Evolutionary conservation across 2,888 invertebrate species (phyloP).

Genomic region (Pammene aurita): DNA sequence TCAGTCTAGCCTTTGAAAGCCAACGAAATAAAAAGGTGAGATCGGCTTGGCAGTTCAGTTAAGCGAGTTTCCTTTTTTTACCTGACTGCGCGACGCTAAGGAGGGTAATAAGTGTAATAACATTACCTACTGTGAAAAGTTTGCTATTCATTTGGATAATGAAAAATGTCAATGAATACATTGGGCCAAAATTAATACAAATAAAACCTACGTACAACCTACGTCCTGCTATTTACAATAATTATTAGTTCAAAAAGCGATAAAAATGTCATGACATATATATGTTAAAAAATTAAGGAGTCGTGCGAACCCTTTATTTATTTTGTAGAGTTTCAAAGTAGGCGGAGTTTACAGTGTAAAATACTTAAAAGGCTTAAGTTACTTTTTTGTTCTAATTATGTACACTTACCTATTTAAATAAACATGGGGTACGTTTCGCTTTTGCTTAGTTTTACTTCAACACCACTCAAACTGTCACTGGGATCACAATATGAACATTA

Average conservation of each 20-base stretch:
- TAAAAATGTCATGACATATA: neutral
- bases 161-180: constrained; percentile 1
- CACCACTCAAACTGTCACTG: constrained; percentile 53
- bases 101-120: no score
- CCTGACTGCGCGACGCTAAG: no score
- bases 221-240: neutral
- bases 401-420: constrained; percentile 29
- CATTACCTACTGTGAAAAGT: constrained; percentile 17
- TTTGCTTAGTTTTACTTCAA: constrained; percentile 45
- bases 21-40: constrained; percentile 35
- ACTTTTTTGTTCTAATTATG: neutral
- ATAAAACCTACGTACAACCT: neutral
- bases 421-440: constrained; percentile 17
- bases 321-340: neutral
- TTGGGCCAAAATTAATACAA: neutral
- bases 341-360: constrained; percentile 10
- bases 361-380: neutral
- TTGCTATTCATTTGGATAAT: constrained; percentile 30
- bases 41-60: constrained; percentile 23
- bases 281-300: constrained; percentile 11
- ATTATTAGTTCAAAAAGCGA: constrained; percentile 7
- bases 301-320: constrained; percentile 5
- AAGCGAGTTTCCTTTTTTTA: constrained; percentile 13
- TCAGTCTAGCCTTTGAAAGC: constrained; percentile 36
- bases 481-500: constrained; percentile 48